Evolutionary conservation across 92 coral and sea anemone genomes (phyloP).

Genomic region (Umimayanthus chanpuru): DNA sequence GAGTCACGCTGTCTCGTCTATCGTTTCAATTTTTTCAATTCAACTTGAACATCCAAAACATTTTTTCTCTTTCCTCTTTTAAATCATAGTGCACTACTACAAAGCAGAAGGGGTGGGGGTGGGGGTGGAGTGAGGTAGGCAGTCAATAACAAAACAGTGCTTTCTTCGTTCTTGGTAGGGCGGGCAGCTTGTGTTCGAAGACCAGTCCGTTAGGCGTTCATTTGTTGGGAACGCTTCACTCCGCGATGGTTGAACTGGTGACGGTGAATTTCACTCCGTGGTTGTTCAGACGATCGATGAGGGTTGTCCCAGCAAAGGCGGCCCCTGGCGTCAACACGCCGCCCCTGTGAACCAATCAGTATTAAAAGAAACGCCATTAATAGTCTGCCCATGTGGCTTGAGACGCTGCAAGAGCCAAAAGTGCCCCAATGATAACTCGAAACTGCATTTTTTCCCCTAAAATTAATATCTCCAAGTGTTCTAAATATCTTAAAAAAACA

Average conservation of each 20-base stretch:
- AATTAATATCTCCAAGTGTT: no score
- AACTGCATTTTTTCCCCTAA: no score
- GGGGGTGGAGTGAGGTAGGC: background rate
- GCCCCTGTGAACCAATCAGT: constrained; percentile 67
- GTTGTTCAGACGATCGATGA: constrained; percentile 86
- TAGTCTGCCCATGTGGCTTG: background rate
- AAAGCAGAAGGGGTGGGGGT: background rate
- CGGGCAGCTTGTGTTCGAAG: background rate
- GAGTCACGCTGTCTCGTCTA: background rate
- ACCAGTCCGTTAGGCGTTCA: background rate
- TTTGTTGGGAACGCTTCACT: constrained; percentile 25
- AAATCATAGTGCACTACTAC: background rate
- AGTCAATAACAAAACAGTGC: background rate
- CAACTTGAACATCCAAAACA: background rate
- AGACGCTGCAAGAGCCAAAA: background rate
- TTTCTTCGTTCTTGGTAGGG: background rate
- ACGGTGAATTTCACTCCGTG: constrained; percentile 87
- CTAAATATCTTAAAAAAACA: no score
- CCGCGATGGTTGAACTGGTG: constrained; percentile 67
- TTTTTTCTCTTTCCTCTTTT: no score
- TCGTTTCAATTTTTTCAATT: background rate
- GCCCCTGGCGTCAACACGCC: constrained; percentile 98
- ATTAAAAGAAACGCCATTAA: background rate
- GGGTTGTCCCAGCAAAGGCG: constrained; percentile 86
- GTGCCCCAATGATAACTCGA: no score